Evolutionary conservation across 1,140 invertebrate species (phyloP).

Genomic region (Cepaea nemoralis): DNA sequence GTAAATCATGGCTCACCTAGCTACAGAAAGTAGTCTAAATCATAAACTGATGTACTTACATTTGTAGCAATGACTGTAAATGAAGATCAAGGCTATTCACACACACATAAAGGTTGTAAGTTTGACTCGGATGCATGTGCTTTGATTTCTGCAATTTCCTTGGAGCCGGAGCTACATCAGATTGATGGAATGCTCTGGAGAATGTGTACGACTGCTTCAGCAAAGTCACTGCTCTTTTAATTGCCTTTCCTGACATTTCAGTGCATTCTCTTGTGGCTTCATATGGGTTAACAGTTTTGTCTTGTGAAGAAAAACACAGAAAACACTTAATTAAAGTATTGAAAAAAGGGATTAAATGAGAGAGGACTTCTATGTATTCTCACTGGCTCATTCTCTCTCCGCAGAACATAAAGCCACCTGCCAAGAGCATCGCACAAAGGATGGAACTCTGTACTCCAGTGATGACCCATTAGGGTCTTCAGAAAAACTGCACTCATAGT

Average conservation of each 20-base stretch:
- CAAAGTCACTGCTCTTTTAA: not conserved
- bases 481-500: too few species aligned
- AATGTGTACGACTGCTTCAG: constrained; percentile 2
- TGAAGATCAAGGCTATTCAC: constrained; percentile 23
- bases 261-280: not conserved
- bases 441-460: too few species aligned
- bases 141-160: not conserved
- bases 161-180: not conserved
- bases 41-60: constrained; percentile 8
- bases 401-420: too few species aligned
- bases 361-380: too few species aligned
- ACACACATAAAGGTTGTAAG: not conserved
- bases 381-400: too few species aligned
- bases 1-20: too few species aligned
- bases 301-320: not conserved
- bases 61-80: constrained; percentile 6
- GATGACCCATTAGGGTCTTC: too few species aligned
- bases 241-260: not conserved
- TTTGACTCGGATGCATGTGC: not conserved
- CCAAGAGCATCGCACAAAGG: too few species aligned
- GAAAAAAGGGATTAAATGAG: too few species aligned
- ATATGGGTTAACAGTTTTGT: constrained; percentile 2
- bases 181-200: not conserved
- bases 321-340: not conserved
- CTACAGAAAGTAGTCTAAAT: too few species aligned